phyloP scores from a whole-genome alignment of 2,113 vertebrate genomes.

The Raja brachyura region DNA sequence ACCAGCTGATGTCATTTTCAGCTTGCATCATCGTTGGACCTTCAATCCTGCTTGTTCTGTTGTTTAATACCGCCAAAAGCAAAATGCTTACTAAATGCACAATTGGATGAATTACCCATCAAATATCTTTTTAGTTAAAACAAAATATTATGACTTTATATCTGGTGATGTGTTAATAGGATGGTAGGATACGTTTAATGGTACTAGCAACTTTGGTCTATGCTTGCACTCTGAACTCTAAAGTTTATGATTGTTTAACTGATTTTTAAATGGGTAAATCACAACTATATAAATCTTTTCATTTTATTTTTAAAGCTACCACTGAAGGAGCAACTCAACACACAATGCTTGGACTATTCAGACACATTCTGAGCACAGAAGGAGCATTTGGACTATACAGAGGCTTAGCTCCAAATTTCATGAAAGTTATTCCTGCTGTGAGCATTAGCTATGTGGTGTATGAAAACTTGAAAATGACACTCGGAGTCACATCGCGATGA shows the following conservation, averaged over 20 bases:
- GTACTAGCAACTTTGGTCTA: background rate
- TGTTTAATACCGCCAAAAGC: background rate
- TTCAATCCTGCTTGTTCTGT: background rate
- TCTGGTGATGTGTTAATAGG: background rate
- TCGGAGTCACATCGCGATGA: slow-evolving; percentile 86
- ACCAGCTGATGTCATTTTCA: background rate
- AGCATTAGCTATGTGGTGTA: slow-evolving; percentile 99
- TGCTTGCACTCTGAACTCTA: background rate
- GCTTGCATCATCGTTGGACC: background rate
- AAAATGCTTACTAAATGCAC: background rate
- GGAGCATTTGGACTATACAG: slow-evolving; percentile 81
- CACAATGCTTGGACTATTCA: slow-evolving; percentile 85
- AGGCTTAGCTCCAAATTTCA: slow-evolving; percentile 92
- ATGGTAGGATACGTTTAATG: background rate
- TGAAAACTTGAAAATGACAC: slow-evolving; percentile 79
- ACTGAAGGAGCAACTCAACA: slow-evolving; percentile 71
- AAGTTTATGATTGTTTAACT: background rate
- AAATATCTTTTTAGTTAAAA: background rate
- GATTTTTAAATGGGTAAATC: background rate
- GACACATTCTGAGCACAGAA: slow-evolving; percentile 81
- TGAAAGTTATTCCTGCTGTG: slow-evolving; percentile 96
- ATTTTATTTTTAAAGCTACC: slow-evolving; percentile 58
- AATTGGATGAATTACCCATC: background rate
- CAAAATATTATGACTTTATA: background rate
- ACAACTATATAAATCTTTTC: background rate